Evolutionary conservation across 2,888 invertebrate genomes (phyloP).

Genomic region (Myopa testacea): DNA sequence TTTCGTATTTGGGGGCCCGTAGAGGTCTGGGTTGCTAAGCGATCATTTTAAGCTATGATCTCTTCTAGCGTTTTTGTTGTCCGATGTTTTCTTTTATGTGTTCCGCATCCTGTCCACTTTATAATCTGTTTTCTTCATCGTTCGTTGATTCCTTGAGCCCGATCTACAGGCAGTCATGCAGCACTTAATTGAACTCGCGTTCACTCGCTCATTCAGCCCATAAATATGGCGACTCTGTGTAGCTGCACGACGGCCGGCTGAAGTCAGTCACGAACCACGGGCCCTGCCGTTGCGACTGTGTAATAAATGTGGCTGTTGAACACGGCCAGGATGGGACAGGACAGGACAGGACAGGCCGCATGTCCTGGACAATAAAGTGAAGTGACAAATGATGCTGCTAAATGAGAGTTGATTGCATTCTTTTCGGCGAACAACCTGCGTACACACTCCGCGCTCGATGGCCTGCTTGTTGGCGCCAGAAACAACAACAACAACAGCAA

Average conservation of each 20-base stretch:
- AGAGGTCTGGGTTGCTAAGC: no score
- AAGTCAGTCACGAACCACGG: slow-evolving; percentile 10
- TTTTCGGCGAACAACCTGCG: slow-evolving; percentile 33
- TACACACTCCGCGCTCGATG: neutral
- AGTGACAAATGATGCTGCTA: slow-evolving; percentile 68
- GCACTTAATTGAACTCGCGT: slow-evolving; percentile 20
- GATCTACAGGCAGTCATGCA: neutral
- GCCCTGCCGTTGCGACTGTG: neutral
- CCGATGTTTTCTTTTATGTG: neutral
- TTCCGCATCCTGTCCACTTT: neutral
- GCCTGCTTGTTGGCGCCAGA: neutral
- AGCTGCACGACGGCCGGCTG: neutral
- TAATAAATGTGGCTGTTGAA: slow-evolving; percentile 25
- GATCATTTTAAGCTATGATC: no score
- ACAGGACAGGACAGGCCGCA: slow-evolving; percentile 29
- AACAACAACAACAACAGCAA: slow-evolving; percentile 8
- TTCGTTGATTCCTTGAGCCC: neutral
- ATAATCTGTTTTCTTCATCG: neutral
- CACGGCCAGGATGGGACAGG: slow-evolving; percentile 28
- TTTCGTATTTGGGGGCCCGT: no score
- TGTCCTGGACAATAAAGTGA: slow-evolving; percentile 55
- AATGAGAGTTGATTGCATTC: slow-evolving; percentile 67
- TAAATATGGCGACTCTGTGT: slow-evolving; percentile 23
- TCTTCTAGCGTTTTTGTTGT: no score
- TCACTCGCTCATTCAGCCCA: neutral